These are phyloP conservation scores for Nyleta sp. DNA, from an alignment of 2,888 invertebrate species.

Conservation along the genomic window DNA sequence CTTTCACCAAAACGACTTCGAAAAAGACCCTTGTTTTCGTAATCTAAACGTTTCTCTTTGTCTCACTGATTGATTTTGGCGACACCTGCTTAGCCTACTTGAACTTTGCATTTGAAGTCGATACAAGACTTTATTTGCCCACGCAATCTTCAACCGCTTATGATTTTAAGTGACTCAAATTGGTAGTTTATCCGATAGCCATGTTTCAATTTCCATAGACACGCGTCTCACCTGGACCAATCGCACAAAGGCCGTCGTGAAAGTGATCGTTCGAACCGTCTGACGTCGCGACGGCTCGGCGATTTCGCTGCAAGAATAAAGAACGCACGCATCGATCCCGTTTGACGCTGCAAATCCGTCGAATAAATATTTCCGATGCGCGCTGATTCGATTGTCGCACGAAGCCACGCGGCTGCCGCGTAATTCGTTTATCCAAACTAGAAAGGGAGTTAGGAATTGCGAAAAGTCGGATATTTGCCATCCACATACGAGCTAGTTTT, in stretches of 20 bases:
- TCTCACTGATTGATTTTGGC: no score
- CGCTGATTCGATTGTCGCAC: conserved; percentile 24
- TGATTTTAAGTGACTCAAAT: no score
- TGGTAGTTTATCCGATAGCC: no score
- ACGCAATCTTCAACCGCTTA: no score
- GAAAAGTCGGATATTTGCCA: conserved; percentile 55
- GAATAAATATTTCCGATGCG: conserved; percentile 68
- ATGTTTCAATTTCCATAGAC: not conserved
- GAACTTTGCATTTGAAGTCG: no score
- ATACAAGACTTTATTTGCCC: no score
- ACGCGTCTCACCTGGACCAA: not conserved
- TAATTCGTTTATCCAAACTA: conserved; percentile 56
- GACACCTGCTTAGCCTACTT: no score
- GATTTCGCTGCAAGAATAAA: not conserved
- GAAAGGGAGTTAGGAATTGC: conserved; percentile 56
- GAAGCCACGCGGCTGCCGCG: conserved; percentile 41
- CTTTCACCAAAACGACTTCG: no score
- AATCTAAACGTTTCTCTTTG: no score
- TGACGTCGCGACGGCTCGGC: conserved; percentile 1
- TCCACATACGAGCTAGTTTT: conserved; percentile 34
- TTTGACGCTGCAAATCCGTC: conserved; percentile 46
- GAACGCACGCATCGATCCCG: conserved; percentile 5
- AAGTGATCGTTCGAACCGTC: conserved; percentile 7
- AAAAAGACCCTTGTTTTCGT: no score
- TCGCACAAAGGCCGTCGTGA: not conserved